Evolutionary conservation across 2,113 vertebrate species (phyloP).

Genomic region (Colinus virginianus): DNA sequence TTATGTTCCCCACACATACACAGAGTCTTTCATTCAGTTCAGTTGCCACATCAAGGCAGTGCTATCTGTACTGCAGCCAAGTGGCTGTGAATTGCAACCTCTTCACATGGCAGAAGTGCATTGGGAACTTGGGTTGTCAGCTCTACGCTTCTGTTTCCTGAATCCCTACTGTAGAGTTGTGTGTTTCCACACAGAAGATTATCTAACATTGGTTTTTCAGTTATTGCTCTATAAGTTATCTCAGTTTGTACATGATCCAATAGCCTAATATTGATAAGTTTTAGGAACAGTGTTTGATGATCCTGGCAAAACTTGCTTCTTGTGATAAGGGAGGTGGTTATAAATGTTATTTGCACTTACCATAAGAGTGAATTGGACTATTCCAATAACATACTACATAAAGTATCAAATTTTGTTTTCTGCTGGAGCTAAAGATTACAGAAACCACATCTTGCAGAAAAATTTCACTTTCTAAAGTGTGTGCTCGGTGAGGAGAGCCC

Average conservation of each 20-base stretch:
- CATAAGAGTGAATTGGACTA: background rate
- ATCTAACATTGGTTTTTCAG: background rate
- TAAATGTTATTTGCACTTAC: background rate
- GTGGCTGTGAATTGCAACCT: background rate
- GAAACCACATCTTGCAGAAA: background rate
- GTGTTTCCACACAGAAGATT: background rate
- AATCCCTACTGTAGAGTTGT: fast-evolving
- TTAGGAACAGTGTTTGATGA: background rate
- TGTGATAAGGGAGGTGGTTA: background rate
- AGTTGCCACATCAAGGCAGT: background rate
- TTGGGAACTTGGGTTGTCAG: background rate
- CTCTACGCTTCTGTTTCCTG: background rate
- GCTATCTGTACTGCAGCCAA: background rate
- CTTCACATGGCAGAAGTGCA: background rate
- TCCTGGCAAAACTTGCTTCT: background rate
- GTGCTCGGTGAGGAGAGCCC: background rate
- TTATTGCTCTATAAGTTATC: background rate
- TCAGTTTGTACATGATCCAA: background rate
- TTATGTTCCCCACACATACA: constrained; percentile 22
- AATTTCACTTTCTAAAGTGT: background rate
- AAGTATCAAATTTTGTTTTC: background rate
- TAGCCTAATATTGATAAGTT: background rate
- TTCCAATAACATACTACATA: background rate
- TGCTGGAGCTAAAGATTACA: background rate
- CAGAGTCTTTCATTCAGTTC: background rate